A percentile compares a stretch with the other conserved stretches of the same genome.
phyloP scores from a whole-genome alignment of 2,113 vertebrate species.

The Sapajus apella region DNA sequence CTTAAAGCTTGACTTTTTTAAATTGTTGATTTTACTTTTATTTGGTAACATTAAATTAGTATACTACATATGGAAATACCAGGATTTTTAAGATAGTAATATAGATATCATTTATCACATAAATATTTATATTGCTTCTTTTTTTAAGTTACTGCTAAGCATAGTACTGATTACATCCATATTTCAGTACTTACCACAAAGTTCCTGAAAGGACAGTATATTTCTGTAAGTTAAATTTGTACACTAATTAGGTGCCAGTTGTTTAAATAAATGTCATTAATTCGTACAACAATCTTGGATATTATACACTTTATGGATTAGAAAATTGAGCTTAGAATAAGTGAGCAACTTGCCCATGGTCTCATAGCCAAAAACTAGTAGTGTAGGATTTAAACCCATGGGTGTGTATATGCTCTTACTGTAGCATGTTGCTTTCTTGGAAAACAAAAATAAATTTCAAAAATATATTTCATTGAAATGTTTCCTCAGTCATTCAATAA shows the following conservation, averaged over 20 bases:
- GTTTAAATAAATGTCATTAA: background rate
- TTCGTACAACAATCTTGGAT: background rate
- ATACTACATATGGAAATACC: background rate
- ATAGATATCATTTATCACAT: background rate
- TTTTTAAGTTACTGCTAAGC: background rate
- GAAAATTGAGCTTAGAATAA: background rate
- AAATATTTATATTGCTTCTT: background rate
- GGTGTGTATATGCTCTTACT: background rate
- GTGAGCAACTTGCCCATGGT: background rate
- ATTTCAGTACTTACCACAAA: background rate
- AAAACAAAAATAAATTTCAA: background rate
- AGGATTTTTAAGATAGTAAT: background rate
- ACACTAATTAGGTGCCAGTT: background rate
- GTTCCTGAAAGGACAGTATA: background rate
- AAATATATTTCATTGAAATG: background rate
- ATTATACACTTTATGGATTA: background rate
- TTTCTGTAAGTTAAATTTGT: conserved; percentile 13
- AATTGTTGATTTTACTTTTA: background rate
- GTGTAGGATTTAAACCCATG: background rate
- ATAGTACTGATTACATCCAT: background rate
- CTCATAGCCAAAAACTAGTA: background rate
- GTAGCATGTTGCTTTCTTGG: background rate
- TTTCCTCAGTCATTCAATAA: background rate
- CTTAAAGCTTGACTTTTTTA: background rate
- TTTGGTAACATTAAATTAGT: background rate